Evolutionary conservation across 2,113 vertebrate genomes (phyloP).

Genomic region (Pelodiscus sinensis): DNA sequence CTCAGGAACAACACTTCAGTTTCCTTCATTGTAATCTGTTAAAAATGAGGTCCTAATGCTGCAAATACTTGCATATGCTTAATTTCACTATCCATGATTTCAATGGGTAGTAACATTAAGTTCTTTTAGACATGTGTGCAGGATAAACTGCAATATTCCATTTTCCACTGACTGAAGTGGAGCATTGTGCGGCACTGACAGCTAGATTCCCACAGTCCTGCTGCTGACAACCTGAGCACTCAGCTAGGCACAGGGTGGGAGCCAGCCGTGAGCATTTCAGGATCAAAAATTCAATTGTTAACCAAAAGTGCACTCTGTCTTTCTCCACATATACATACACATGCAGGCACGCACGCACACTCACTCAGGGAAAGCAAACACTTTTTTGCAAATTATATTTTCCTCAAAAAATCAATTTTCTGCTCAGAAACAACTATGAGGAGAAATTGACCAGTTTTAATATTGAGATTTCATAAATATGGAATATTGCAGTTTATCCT

Average conservation of each 20-base stretch:
- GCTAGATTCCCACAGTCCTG: no score
- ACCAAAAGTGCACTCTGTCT: no score
- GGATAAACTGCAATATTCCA: not conserved
- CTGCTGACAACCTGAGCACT: no score
- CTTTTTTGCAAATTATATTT: not conserved
- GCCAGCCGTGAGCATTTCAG: no score
- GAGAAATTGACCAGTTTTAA: not conserved
- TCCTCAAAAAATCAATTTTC: not conserved
- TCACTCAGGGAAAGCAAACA: not conserved
- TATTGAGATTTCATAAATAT: not conserved
- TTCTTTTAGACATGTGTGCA: no score
- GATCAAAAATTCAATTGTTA: no score
- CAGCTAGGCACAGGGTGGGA: no score
- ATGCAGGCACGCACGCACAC: no score
- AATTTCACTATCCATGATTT: not conserved
- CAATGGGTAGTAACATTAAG: no score
- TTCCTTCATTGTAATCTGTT: not conserved
- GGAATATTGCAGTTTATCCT: not conserved
- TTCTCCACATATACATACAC: no score
- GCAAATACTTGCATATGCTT: not conserved
- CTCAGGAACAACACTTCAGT: fast-evolving
- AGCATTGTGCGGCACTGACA: no score
- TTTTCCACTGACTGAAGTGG: not conserved
- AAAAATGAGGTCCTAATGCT: not conserved
- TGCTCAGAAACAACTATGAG: not conserved